Evolutionary conservation across 2,797 vertebrate genomes (phyloP).

Genomic region (Pygocentrus nattereri): DNA sequence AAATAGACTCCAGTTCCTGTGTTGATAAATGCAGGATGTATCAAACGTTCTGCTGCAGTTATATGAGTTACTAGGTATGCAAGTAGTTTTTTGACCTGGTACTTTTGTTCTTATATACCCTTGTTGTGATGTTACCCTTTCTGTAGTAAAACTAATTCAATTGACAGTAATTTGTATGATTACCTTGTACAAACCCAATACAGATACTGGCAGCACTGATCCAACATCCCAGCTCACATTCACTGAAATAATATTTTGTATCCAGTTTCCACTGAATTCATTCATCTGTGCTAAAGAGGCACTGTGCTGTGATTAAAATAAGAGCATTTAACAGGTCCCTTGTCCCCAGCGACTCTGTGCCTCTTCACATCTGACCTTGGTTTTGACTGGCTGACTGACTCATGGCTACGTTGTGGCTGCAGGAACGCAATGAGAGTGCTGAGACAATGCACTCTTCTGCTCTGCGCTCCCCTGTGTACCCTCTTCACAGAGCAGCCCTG

Average conservation of each 20-base stretch:
- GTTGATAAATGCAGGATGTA: too few species aligned
- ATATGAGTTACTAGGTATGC: too few species aligned
- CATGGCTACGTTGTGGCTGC: conserved; percentile 35
- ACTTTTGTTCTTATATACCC: too few species aligned
- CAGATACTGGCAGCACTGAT: background rate
- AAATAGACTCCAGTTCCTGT: too few species aligned
- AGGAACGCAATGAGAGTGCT: conserved; percentile 42
- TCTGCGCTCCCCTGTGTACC: conserved; percentile 36
- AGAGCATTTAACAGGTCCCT: conserved; percentile 35
- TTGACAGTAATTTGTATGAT: conserved; percentile 76
- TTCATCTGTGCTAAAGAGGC: conserved; percentile 40
- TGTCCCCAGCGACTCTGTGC: conserved; percentile 29
- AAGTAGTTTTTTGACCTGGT: too few species aligned
- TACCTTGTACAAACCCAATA: conserved; percentile 40
- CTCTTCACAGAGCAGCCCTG: conserved; percentile 35
- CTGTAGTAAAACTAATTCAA: conserved; percentile 74
- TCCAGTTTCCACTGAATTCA: background rate
- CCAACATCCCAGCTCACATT: background rate
- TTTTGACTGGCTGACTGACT: conserved; percentile 50
- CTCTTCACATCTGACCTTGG: conserved; percentile 51
- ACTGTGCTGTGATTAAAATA: conserved; percentile 38
- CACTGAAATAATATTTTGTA: conserved; percentile 3
- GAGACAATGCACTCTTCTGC: conserved; percentile 25
- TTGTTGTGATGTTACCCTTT: conserved; percentile 22
- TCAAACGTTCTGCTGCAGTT: too few species aligned